Base-by-base conservation (phyloP, 2,888 invertebrate genomes). In the Andrena bucephala region DNA sequence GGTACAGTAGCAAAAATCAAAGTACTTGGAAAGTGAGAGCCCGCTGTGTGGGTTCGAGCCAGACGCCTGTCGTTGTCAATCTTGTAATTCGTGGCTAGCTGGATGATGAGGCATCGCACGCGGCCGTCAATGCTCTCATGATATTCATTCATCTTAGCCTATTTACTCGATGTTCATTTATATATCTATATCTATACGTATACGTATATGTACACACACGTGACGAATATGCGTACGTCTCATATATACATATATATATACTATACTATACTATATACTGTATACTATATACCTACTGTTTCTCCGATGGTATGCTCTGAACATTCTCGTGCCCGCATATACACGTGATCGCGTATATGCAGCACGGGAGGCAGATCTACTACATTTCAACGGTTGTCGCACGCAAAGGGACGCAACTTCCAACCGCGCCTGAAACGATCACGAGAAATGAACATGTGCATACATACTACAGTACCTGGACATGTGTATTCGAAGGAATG, bases 1-100 rank as follows among this genome's bases (percentile, higher is more conserved):
- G 98, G 98, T 98, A 96, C 94, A 94, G 94, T 94, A 92, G 92
- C 91, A 87, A 83, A 77, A 77, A 66, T 90, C 85, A 77, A 84
- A 76, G 48, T 78, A 81, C 71, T 71, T 77, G 71, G 73, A 77
- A 74, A 83, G 29, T 66, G 77, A 86, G 84, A 83, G 77, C 75
- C 82, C 86, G 66, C 83, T 84, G 84, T 84, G 87, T 89, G 88
- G 87, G 90, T 80, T 88, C 88, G 85, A 87, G 57, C 87, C 88
- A 87, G 42, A 90, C 89, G 91, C 89, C 89, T 91, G 89, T 91
- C 87, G 87, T 89, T 90, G 91, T 92, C 86, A 90, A 90, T 24
- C 24, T 57, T 24, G 89, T 91, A 87, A 87, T 91, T 90, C 91
- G 92, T 92, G 92, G 87, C 91, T 92, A 92, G 92, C 90, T 92